Percentiles rank a stretch among this genome's conserved stretches.
Conservation (phyloP, 2,797 vertebrate genomes). For the Phoxinus dragarum region DNA sequence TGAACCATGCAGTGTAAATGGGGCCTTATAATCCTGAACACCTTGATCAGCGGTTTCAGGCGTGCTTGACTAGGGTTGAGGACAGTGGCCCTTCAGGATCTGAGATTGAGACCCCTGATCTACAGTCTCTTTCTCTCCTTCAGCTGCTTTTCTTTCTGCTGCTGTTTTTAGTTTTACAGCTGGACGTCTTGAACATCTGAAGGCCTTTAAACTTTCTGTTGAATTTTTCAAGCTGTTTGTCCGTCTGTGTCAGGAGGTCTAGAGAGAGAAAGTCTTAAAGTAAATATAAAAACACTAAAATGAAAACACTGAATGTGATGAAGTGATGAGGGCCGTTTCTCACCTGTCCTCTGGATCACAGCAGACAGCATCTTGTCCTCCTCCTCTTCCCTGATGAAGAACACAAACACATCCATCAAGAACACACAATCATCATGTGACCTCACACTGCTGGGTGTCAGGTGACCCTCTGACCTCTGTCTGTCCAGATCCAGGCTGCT, state of each 20-base stretch:
- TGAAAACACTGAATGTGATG: too few species aligned
- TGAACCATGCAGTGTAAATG: too few species aligned
- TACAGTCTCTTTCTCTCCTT: background rate
- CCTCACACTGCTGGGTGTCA: background rate
- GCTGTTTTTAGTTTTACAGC: background rate
- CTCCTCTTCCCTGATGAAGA: conserved; percentile 83
- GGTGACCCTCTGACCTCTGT: conserved; percentile 78
- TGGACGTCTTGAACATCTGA: background rate
- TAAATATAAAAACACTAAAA: too few species aligned
- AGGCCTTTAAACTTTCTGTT: background rate
- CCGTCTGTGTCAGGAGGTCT: conserved; percentile 2
- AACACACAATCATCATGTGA: background rate
- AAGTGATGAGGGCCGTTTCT: conserved; percentile 48
- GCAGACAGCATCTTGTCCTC: conserved; percentile 84
- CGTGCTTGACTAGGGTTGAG: too few species aligned
- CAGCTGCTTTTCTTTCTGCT: conserved; percentile 12
- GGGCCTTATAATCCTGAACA: too few species aligned
- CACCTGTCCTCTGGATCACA: conserved; percentile 86
- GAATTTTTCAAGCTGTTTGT: background rate
- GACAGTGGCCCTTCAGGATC: too few species aligned
- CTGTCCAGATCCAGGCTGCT: conserved; percentile 89
- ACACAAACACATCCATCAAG: conserved; percentile 49
- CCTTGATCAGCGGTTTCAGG: too few species aligned
- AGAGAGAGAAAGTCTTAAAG: background rate
- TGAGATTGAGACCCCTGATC: too few species aligned